Conservation (phyloP, 2,888 invertebrate genomes). For the Cantharis lateralis region DNA sequence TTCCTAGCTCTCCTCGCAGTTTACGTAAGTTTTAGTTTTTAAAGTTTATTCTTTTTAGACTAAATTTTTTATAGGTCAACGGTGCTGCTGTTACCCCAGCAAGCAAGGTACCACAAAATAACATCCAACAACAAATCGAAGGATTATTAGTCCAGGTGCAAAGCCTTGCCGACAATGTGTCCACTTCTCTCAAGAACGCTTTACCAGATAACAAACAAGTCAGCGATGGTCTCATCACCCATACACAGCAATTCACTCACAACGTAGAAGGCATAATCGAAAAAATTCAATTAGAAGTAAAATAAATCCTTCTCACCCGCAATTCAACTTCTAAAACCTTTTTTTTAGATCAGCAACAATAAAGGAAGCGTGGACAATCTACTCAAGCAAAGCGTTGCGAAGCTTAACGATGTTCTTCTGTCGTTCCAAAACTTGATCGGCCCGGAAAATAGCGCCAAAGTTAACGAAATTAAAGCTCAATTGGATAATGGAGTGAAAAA, state of each 20-base stretch:
- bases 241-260: not conserved
- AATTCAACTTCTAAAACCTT: not conserved
- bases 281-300: not conserved
- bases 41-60: not conserved
- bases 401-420: not conserved
- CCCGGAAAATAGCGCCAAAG: not conserved
- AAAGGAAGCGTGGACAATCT: not conserved
- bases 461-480: not conserved
- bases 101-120: not conserved
- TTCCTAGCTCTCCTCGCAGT: not conserved
- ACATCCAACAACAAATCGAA: not conserved
- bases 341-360: not conserved
- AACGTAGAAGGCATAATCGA: not conserved
- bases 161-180: not conserved
- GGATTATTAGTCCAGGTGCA: not conserved
- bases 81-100: not conserved
- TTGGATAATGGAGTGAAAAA: not conserved
- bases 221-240: not conserved
- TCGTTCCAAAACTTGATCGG: not conserved
- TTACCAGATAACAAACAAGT: not conserved
- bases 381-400: not conserved
- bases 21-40: not conserved
- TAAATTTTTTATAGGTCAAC: not conserved
- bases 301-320: not conserved
- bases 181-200: not conserved